A percentile compares a stretch with the other conserved stretches of the same genome.
These are phyloP conservation scores for Parus major DNA, from an alignment of 2,113 vertebrate species.

Conservation along the genomic window DNA sequence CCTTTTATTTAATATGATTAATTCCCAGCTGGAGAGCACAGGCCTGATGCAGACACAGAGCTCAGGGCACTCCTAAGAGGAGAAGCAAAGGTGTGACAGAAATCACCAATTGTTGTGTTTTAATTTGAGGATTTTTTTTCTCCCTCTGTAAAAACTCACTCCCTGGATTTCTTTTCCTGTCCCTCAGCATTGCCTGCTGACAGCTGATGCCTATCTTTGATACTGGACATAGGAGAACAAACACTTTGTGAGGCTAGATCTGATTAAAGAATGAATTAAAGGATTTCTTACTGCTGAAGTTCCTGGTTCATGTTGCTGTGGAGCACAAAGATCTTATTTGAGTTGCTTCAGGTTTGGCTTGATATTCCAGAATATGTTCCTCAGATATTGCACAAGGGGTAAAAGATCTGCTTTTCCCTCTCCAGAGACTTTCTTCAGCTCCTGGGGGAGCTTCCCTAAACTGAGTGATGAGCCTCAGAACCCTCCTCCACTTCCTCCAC, in stretches of 20 bases:
- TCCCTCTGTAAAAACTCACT: not conserved
- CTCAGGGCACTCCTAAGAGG: not conserved
- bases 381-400: not conserved
- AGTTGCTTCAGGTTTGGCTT: not conserved
- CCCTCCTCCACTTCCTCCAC: slow-evolving; percentile 93
- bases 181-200: not conserved
- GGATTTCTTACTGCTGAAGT: not conserved
- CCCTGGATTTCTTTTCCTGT: not conserved
- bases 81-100: not conserved
- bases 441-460: slow-evolving; percentile 89
- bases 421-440: slow-evolving; percentile 89
- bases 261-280: not conserved
- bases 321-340: not conserved
- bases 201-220: not conserved
- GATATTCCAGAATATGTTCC: not conserved
- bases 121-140: not conserved
- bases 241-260: not conserved
- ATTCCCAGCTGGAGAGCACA: not conserved
- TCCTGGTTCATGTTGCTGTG: not conserved
- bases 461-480: slow-evolving; percentile 85
- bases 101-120: not conserved
- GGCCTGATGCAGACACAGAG: not conserved
- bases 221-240: not conserved
- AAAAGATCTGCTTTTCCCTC: slow-evolving; percentile 5
- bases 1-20: fast-evolving